Percentiles rank a stretch among this genome's conserved stretches.
phyloP scores from a whole-genome alignment of 2,888 invertebrate genomes.

The Cryptops parisi region DNA sequence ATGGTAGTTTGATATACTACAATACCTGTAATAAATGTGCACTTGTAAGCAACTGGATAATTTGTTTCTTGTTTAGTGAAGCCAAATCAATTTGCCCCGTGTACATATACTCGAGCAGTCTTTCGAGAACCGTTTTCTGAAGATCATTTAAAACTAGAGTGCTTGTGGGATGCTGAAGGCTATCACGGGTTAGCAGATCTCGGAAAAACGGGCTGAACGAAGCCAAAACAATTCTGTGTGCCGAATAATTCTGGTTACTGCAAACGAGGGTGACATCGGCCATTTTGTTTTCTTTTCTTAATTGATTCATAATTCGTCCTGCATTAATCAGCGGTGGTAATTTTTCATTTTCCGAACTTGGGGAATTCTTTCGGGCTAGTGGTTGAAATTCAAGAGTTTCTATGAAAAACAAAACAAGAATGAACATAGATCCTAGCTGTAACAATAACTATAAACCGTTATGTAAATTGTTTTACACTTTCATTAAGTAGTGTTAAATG shows the following conservation, averaged over 20 bases:
- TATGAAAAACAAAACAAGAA: too few relatives aligned
- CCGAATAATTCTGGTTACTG: neutral
- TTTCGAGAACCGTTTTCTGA: neutral
- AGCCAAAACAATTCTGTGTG: conserved; percentile 8
- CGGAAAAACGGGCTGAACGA: conserved; percentile 7
- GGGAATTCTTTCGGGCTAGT: too few relatives aligned
- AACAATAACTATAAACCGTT: too few relatives aligned
- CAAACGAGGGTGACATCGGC: conserved; percentile 3
- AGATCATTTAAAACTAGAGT: conserved; percentile 7
- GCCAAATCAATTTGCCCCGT: neutral
- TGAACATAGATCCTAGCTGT: too few relatives aligned
- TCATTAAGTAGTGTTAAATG: too few relatives aligned
- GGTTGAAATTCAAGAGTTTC: too few relatives aligned
- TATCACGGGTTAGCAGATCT: neutral
- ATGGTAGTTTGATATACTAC: too few relatives aligned
- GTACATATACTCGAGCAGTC: conserved; percentile 3
- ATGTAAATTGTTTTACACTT: too few relatives aligned
- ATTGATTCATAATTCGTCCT: neutral
- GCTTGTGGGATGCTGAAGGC: neutral
- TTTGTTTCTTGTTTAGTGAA: neutral
- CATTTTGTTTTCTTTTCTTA: neutral
- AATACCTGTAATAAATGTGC: conserved; percentile 5
- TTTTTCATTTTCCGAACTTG: too few relatives aligned
- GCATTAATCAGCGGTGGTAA: too few relatives aligned
- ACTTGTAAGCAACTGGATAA: conserved; percentile 6